Base-by-base conservation (phyloP, 2,797 vertebrate species). In the Acomys russatus region DNA sequence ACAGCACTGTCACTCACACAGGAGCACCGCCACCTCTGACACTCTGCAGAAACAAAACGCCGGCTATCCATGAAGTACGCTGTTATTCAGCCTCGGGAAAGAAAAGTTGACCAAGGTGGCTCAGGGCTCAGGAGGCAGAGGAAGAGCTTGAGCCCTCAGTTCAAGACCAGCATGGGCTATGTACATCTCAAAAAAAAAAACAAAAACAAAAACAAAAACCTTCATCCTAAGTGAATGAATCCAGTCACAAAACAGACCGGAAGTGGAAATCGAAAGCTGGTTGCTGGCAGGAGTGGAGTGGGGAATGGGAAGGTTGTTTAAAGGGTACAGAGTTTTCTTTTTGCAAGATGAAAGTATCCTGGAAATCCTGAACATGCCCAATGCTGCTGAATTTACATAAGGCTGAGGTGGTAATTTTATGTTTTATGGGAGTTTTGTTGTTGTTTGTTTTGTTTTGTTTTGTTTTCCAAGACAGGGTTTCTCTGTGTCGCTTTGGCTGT, bases 251-350 rank as follows among this genome's bases (percentile, higher is more conserved):
- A 73, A 59, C 12, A 80, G 23, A 59, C n/a, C n/a, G 56, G 68
- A 87, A 54, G 28, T 15, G 66, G 33, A 54, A 70, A 51, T 9
- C 54, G 78, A 49, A 8, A 1, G 90, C 74, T 10, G 3, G 35
- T 35, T 56, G 38, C 22, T 25, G 25, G 88, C 7, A 25, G 33
- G 8, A 51, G 22, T 82, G 28, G 30, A n/a, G 14, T 49, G 64
- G 51, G 25, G 28, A 61, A 74, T 4, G 14, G 74, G 61, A 30
- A 30, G 18, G 18, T 0, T 54, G 70, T 9, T 84, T 17, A 78
- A 35, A 10, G 30, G 3, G 7, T 44, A 30, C 3, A 35, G 90
- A 80, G 86, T 85, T 94, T 95, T 88, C 9, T 38, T 91, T 97
- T 91, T 93, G 22, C 70, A 70, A 90, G n/a, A 88, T 84, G 44